Percentiles rank a stretch among this genome's conserved stretches.
Evolutionary conservation across 2,113 vertebrate species (phyloP).

Genomic region (Protomyctophum bolini): DNA sequence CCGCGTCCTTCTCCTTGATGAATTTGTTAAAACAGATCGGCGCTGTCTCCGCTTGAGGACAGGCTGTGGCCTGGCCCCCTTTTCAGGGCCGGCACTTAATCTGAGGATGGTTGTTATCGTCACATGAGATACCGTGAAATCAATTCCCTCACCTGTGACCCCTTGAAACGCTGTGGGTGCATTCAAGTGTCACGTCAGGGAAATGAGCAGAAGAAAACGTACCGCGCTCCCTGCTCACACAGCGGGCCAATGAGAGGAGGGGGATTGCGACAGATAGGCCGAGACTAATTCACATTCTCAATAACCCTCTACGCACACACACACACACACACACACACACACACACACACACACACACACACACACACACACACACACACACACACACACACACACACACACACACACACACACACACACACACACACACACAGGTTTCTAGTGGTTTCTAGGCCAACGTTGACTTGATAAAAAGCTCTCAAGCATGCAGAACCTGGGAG

Average conservation of each 20-base stretch:
- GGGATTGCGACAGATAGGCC: conserved; percentile 22
- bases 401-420: no score
- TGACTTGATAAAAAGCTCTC: no score
- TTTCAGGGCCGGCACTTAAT: conserved; percentile 52
- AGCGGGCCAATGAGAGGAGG: not conserved
- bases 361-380: not conserved
- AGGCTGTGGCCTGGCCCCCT: conserved; percentile 49
- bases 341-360: not conserved
- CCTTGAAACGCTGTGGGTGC: conserved; percentile 26
- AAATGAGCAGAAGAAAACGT: conserved; percentile 11
- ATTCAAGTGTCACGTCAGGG: conserved; percentile 59
- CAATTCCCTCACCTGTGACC: conserved; percentile 70
- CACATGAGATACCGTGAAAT: conserved; percentile 73
- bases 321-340: not conserved
- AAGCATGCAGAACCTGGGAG: no score
- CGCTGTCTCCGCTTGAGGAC: conserved; percentile 40
- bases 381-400: no score
- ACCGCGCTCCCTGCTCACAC: conserved; percentile 6
- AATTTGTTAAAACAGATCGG: conserved; percentile 61
- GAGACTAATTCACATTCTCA: conserved; percentile 16
- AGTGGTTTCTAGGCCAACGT: no score
- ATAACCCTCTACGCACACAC: not conserved
- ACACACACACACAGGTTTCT: no score
- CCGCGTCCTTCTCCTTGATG: conserved; percentile 55
- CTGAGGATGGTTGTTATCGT: conserved; percentile 62